Evolutionary conservation across 2,888 invertebrate species (phyloP), one percentile per base, ranked within the genome.

Genomic region (Rhorus exstirpatorius): DNA sequence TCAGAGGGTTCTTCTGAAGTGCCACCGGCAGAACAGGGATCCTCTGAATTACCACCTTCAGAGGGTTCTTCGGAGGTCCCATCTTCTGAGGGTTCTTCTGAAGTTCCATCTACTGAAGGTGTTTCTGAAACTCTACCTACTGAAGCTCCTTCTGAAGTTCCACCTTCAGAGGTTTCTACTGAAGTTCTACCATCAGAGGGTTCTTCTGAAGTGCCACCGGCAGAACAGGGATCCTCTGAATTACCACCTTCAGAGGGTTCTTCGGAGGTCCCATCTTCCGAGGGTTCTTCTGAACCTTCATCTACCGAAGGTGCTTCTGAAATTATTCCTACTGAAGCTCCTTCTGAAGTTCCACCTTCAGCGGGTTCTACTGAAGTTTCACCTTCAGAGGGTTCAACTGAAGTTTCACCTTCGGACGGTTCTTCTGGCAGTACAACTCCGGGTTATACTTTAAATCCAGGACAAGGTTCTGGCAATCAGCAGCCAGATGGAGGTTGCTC

Each of bases 221-320:
- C 53, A n/a, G n/a, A n/a, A 3, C n/a, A 41, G 19, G 21, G 49
- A 1, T 24, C 74, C 0, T 41, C 68, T 8, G 55, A 4, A 10
- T 19, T 19, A 38, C 8, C 78, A 49, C n/a, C 79, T 10, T 35
- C 51, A n/a, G 38, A 51, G 19, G 8, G 38, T 24, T 63, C 81
- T 46, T 35, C 67, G 8, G n/a, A 38, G 19, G 14, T 51, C 0
- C 2, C 72, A 38, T 10, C 75, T 41, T 35, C 71, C 12, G 49
- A 44, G 1, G 38, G 26, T 12, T 8, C 68, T 44, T 44, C 81
- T 0, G 72, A 31, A 63, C 31, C 71, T 14, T 38, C 58, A 12
- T 26, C 67, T 17, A 8, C 75, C 10, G 60, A 21, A 24, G 12
- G 24, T 19, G 17, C 65, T 31, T 17, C 80, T 2, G 38, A 17